Evolutionary conservation across 1,140 invertebrate species (phyloP).

Genomic region (Tetranychus cinnabarinus): DNA sequence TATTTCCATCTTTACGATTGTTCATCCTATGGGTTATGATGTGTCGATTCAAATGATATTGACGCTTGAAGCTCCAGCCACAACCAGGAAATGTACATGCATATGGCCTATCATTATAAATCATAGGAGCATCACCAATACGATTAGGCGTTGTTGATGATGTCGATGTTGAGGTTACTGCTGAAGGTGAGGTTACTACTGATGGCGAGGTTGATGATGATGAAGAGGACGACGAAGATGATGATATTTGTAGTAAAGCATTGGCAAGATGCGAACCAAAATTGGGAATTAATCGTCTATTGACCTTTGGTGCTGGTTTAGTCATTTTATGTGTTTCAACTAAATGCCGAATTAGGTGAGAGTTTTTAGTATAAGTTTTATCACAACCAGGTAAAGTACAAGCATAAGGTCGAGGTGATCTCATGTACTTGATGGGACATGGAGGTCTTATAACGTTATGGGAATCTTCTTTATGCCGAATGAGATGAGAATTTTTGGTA

Average conservation of each 20-base stretch:
- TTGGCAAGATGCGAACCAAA: neutral
- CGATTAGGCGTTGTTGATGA: neutral
- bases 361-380: slow-evolving; percentile 3
- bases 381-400: neutral
- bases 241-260: neutral
- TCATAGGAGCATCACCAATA: neutral
- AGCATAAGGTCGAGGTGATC: neutral
- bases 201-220: too few species aligned
- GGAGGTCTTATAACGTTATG: neutral
- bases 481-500: neutral
- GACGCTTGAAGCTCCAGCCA: neutral
- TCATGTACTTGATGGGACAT: neutral
- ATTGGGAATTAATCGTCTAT: neutral
- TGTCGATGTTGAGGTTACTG: neutral
- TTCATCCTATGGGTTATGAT: slow-evolving; percentile 1
- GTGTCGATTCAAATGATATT: slow-evolving; percentile 3
- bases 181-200: neutral
- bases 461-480: neutral
- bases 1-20: too few species aligned
- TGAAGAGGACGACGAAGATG: too few species aligned
- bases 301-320: neutral
- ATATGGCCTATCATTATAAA: neutral
- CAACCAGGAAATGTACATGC: neutral
- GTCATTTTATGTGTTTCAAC: slow-evolving; percentile 1
- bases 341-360: neutral